Evolutionary conservation across 2,797 vertebrate genomes (phyloP), one percentile per base, ranked within the genome.

Genomic region (Urocyon cinereoargenteus): DNA sequence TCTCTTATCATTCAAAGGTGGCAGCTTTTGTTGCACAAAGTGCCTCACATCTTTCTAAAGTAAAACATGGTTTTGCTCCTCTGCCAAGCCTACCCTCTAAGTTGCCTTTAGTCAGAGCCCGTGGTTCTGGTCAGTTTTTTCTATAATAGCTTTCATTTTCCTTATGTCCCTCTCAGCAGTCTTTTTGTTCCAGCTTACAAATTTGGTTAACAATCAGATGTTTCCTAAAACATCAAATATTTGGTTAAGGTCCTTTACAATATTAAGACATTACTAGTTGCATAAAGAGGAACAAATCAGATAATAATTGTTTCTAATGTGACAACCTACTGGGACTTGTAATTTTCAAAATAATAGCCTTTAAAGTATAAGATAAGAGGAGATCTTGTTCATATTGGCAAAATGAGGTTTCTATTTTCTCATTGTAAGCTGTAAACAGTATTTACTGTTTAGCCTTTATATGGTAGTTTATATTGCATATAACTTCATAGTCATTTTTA

Each of bases 1-100:
- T 87, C 82, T 66, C 96, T 91, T 95, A 98, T 97, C 82, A 34
- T 90, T 28, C n/a, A 36, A 15, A 40, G 61, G 92, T 62, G 36
- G 73, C 49, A 83, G 86, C 45, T 73, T 97, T 75, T 97, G 49
- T 81, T 59, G 0, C 34, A 1, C n/a, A 36, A 8, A 34, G 78
- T 13, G 64, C 45, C n/a, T 68, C 53, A 26, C 26, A 26, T 51
- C 40, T 59, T 68, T 93, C 49, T 87, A 55, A 68, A 34, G 51
- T 64, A 78, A 96, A 78, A 53, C 24, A 3, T 0, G 36, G 16
- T 3, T 81, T 84, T 13, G 9, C 16, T 70, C 0, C 51, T 24
- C 51, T 77, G 36, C 18, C 40, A 55, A 51, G 21, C 12, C 8
- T 9, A 1, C 18, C 34, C 96, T 91, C 31, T 61, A n/a, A 26